These are phyloP conservation scores for Sialia sialis DNA, from an alignment of 2,113 vertebrate species.

Conservation along the genomic window DNA sequence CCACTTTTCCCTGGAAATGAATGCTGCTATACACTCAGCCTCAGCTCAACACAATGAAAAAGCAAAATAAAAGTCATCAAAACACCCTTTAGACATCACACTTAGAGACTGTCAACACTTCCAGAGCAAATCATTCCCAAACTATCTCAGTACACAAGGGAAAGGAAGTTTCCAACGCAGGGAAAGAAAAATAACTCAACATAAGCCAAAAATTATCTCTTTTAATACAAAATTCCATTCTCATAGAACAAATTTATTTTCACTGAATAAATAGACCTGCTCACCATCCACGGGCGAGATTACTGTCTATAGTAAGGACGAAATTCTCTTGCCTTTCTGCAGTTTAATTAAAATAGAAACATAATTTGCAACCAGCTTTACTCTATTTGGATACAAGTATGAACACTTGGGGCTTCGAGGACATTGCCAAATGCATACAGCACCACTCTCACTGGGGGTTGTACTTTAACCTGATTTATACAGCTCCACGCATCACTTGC, in stretches of 20 bases:
- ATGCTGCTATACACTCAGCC: slow-evolving; percentile 24
- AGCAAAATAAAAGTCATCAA: slow-evolving; percentile 6
- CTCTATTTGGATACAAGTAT: slow-evolving; percentile 52
- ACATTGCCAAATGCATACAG: slow-evolving; percentile 47
- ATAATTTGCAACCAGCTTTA: slow-evolving; percentile 50
- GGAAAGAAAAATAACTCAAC: slow-evolving; percentile 51
- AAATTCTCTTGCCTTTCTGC: slow-evolving; percentile 53
- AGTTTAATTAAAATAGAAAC: slow-evolving; percentile 68
- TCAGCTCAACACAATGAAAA: neutral
- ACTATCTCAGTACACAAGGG: neutral
- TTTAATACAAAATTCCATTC: slow-evolving; percentile 75
- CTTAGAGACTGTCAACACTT: neutral
- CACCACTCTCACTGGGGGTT: slow-evolving; percentile 55
- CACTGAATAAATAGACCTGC: slow-evolving; percentile 68
- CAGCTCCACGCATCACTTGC: neutral
- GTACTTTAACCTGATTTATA: slow-evolving; percentile 53
- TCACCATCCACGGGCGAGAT: slow-evolving; percentile 13
- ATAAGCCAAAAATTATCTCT: slow-evolving; percentile 61
- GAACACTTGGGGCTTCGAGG: neutral
- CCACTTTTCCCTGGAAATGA: neutral
- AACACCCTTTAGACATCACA: neutral
- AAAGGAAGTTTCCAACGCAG: slow-evolving; percentile 45
- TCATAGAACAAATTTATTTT: slow-evolving; percentile 71
- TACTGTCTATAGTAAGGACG: slow-evolving; percentile 21
- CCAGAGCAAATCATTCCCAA: neutral